These are phyloP conservation scores for Suricata suricatta DNA, from an alignment of 2,113 vertebrate genomes.

Conservation along the genomic window DNA sequence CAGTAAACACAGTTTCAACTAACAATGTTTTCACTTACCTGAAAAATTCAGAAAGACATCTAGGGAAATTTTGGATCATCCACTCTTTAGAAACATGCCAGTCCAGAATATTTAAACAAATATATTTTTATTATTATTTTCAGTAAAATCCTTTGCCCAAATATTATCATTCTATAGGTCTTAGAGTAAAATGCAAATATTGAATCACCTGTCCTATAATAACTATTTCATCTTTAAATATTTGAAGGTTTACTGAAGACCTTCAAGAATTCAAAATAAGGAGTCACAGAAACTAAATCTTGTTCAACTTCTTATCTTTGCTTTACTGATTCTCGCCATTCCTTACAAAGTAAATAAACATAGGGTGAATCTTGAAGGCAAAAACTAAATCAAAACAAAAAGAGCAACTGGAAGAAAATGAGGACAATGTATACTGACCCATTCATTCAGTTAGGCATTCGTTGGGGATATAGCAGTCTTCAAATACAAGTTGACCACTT, in stretches of 20 bases:
- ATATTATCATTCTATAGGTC: conserved; percentile 25
- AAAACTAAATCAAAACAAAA: not conserved
- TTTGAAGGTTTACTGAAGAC: conserved; percentile 9
- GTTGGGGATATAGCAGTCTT: too few species aligned
- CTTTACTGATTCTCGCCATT: not conserved
- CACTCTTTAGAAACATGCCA: not conserved
- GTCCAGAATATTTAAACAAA: conserved; percentile 31
- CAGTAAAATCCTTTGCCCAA: not conserved
- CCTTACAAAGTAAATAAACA: not conserved
- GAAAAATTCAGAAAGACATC: not conserved
- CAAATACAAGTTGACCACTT: not conserved
- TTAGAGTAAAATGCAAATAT: conserved; percentile 33
- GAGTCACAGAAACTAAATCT: not conserved
- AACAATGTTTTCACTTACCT: not conserved
- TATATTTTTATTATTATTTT: conserved; percentile 44
- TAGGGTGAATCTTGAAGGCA: not conserved
- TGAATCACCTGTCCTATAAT: conserved; percentile 19
- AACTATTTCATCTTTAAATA: conserved; percentile 36
- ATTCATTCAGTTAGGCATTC: not conserved
- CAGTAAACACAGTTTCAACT: conserved; percentile 26
- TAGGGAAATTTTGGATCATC: not conserved
- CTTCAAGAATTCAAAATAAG: conserved; percentile 17
- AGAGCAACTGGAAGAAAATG: not conserved
- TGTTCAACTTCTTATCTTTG: not conserved
- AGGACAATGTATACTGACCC: not conserved